Conservation (phyloP, 2,113 vertebrate genomes). For the Penelope pileata region DNA sequence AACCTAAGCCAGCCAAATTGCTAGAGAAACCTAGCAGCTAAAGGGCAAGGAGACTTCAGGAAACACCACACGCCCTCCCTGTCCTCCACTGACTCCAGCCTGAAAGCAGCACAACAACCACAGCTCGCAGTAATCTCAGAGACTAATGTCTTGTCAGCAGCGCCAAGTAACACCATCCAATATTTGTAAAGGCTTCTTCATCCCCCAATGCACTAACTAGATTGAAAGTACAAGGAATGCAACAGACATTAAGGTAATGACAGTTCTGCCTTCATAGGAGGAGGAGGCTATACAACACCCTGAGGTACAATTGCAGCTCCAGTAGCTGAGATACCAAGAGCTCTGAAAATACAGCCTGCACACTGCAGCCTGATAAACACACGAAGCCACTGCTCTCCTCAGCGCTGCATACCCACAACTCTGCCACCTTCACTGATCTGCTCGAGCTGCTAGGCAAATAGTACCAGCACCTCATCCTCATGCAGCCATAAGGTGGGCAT, state of each 20-base stretch:
- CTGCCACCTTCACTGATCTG: no score
- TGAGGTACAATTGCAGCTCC: neutral
- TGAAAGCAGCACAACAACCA: neutral
- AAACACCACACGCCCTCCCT: neutral
- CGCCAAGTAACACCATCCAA: neutral
- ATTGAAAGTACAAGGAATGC: neutral
- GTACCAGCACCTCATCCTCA: neutral
- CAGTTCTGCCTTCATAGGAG: neutral
- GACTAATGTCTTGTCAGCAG: neutral
- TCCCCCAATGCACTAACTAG: neutral
- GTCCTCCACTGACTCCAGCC: neutral
- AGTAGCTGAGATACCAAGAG: neutral
- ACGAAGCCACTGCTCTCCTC: accelerated
- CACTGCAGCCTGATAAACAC: accelerated
- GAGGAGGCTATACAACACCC: neutral
- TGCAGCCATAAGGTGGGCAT: accelerated
- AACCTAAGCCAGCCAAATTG: neutral
- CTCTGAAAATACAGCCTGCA: neutral
- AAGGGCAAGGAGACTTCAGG: neutral
- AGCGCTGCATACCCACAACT: neutral
- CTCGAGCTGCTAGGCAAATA: neutral
- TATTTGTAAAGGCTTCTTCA: neutral
- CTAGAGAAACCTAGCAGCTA: neutral
- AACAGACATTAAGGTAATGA: neutral
- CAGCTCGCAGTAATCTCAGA: neutral